Percentiles rank a stretch among this genome's conserved stretches.
These are phyloP conservation scores for Nyctalus aviator DNA, from an alignment of 2,797 vertebrate species.

Conservation along the genomic window DNA sequence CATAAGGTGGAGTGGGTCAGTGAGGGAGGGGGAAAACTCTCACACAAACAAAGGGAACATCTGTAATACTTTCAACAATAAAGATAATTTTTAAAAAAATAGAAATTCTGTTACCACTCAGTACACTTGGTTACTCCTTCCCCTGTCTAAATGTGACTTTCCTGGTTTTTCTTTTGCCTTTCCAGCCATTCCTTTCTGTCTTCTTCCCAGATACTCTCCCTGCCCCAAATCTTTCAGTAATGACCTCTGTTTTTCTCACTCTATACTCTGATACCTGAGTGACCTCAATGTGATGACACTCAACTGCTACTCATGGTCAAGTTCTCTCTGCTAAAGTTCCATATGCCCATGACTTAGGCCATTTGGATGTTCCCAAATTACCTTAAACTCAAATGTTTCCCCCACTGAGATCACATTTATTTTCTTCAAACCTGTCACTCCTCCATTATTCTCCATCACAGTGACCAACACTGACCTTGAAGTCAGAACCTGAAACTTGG, in stretches of 20 bases:
- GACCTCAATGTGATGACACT: not conserved
- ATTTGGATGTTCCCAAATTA: not conserved
- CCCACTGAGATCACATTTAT: not conserved
- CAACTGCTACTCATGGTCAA: not conserved
- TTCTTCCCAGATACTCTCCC: not conserved
- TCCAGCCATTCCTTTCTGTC: not conserved
- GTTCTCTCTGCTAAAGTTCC: not conserved
- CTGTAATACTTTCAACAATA: too few relatives aligned
- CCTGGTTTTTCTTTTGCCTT: not conserved
- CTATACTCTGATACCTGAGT: not conserved
- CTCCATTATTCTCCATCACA: not conserved
- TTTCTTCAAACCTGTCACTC: not conserved
- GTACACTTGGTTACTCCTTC: not conserved
- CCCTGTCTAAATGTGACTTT: not conserved
- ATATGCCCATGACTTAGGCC: not conserved
- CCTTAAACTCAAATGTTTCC: not conserved
- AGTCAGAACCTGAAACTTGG: not conserved
- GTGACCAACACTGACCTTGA: not conserved
- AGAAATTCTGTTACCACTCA: not conserved
- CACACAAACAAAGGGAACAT: too few relatives aligned
- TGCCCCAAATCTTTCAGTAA: not conserved
- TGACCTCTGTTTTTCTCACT: not conserved
- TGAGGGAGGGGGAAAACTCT: fast-evolving
- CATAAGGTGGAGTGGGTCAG: too few relatives aligned
- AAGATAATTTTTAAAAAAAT: too few relatives aligned